Evolutionary conservation across 2,888 invertebrate species (phyloP).

Genomic region (Stenoptilia bipunctidactyla): DNA sequence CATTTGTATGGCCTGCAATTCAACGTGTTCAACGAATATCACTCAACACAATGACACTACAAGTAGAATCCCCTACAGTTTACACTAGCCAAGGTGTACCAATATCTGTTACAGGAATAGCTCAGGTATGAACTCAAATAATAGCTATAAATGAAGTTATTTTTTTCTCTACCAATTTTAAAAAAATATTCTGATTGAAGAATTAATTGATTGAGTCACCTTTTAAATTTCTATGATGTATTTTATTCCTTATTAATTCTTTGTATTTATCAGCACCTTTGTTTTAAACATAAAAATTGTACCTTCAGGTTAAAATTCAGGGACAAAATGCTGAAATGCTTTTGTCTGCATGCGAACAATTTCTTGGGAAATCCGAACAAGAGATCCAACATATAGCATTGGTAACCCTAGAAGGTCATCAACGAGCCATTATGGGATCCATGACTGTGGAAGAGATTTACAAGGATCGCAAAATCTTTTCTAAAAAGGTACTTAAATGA

Average conservation of each 20-base stretch:
- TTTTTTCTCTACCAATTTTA: too few species aligned
- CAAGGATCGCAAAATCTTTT: constrained; percentile 95
- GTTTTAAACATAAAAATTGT: neutral
- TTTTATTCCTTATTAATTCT: too few species aligned
- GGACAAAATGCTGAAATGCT: constrained; percentile 92
- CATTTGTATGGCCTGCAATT: constrained; percentile 96
- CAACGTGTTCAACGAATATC: constrained; percentile 92
- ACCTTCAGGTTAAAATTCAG: constrained; percentile 83
- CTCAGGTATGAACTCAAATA: constrained; percentile 90
- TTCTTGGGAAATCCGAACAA: constrained; percentile 87
- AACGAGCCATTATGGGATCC: constrained; percentile 95
- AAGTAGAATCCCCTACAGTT: constrained; percentile 95
- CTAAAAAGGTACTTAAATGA: constrained; percentile 73
- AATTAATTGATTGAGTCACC: too few species aligned
- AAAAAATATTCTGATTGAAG: too few species aligned
- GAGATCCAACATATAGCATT: constrained; percentile 93
- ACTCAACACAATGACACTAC: constrained; percentile 96
- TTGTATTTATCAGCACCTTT: too few species aligned
- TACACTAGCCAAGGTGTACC: constrained; percentile 97
- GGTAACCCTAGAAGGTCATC: constrained; percentile 93
- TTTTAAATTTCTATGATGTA: too few species aligned
- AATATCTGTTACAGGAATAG: constrained; percentile 96
- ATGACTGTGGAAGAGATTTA: constrained; percentile 98
- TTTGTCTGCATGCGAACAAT: constrained; percentile 93
- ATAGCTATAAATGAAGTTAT: too few species aligned